Base-by-base conservation (phyloP, 2,797 vertebrate genomes). In the Pseudomugil tenellus region DNA sequence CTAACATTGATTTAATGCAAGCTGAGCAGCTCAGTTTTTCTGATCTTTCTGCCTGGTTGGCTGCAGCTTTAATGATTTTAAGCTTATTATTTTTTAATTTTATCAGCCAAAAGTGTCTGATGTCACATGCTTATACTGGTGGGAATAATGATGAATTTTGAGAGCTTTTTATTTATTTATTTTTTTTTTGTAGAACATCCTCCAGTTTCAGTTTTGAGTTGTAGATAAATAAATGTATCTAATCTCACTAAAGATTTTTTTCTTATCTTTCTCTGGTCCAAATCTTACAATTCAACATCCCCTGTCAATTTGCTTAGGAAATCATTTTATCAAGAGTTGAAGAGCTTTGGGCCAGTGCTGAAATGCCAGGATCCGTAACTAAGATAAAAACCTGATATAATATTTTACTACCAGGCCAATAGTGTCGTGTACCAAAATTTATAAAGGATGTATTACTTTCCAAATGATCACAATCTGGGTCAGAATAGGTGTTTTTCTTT, bases 371-470 rank as follows among this genome's bases (percentile, higher is more conserved):
- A 14, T 7, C 26, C 28, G 29, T 53, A 6, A 29, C 14, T 29
- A 9, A 17, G 7, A 14, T 53, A 53, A 29, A 53, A 53, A 26
- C 48, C 6, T 63, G 31, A 51, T 59, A 62, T 13, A 2, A 58
- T 56, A 58, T 55, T 0, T 1, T 53, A 29, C 3, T 31, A 62
- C 41, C 13, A 14, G 31, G 34, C 43, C 35, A 28, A 9, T 2
- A 37, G 10, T 29, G 23, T 16, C 17, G 49, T 28, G 2, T 12
- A 31, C 16, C 39, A 25, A 8, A 58, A 10, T 16, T 62, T 70
- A 13, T 62, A 70, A 49, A 46, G 63, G 37, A 69, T 56, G 13
- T 29, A 59, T 66, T 70, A 23, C 46, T 61, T 61, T 63, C 23
- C 67, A 63, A 70, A 54, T 29, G 2, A 53, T 29, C 26, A 53